A percentile compares a stretch with the other conserved stretches of the same genome.
Conservation (phyloP, 1,140 invertebrate species). For the Ips typographus region DNA sequence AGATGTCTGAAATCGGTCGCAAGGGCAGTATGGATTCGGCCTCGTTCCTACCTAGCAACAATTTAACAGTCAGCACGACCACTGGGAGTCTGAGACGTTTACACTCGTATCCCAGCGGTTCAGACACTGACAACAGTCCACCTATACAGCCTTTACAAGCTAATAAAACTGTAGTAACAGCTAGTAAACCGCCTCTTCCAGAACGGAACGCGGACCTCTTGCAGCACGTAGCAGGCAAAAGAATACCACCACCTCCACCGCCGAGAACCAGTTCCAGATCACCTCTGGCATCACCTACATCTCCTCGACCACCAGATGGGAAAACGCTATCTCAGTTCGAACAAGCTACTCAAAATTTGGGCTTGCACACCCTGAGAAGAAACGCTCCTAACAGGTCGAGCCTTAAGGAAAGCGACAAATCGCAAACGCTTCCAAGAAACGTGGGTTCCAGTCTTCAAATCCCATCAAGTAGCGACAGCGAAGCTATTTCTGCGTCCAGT, state of each 20-base stretch:
- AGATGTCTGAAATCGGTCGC: conserved; percentile 56
- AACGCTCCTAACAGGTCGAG: conserved; percentile 49
- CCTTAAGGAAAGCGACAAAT: conserved; percentile 48
- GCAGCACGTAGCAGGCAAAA: conserved; percentile 63
- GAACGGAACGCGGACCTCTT: conserved; percentile 73
- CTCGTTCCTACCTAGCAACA: conserved; percentile 49
- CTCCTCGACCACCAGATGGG: conserved; percentile 54
- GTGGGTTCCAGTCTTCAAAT: conserved; percentile 50
- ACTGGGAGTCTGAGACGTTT: conserved; percentile 65
- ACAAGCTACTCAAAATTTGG: conserved; percentile 49
- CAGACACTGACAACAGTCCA: conserved; percentile 70
- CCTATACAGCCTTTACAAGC: conserved; percentile 57
- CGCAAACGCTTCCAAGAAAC: conserved; percentile 50
- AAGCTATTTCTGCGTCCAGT: conserved; percentile 58
- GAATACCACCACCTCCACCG: conserved; percentile 83
- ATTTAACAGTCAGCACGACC: conserved; percentile 47
- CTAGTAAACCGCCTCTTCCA: conserved; percentile 71
- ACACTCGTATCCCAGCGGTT: conserved; percentile 74
- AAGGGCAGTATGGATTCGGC: conserved; percentile 60
- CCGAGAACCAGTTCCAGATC: conserved; percentile 80
- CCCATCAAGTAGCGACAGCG: conserved; percentile 44
- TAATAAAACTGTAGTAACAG: conserved; percentile 49
- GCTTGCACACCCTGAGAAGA: conserved; percentile 48
- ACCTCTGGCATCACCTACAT: conserved; percentile 77
- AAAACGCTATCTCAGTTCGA: conserved; percentile 51